Conservation (phyloP, 2,888 invertebrate genomes). For the Mactromeris polynyma region DNA sequence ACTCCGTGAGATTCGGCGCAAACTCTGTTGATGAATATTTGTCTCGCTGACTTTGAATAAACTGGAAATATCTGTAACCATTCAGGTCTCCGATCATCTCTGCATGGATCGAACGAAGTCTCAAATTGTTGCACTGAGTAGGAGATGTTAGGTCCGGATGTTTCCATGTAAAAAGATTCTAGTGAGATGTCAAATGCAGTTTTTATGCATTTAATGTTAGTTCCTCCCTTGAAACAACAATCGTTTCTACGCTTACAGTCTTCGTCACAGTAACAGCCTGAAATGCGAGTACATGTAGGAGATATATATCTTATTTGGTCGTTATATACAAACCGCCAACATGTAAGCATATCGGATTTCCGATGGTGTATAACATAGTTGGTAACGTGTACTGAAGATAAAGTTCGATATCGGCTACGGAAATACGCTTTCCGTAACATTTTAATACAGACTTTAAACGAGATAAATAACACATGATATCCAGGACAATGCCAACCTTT, state of each 20-base stretch:
- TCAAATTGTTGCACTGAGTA: neutral
- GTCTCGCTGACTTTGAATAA: neutral
- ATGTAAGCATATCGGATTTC: neutral
- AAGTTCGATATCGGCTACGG: too few species aligned
- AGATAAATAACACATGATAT: too few species aligned
- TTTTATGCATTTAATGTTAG: neutral
- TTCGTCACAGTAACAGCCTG: neutral
- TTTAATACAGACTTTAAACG: too few species aligned
- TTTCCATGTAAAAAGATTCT: neutral
- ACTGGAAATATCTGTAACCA: neutral
- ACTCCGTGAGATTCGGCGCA: neutral
- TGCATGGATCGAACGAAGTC: neutral
- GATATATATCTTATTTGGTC: neutral
- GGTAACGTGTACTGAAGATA: too few species aligned
- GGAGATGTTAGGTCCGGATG: neutral
- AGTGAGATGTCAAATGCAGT: neutral
- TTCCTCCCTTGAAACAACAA: neutral
- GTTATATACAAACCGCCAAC: neutral
- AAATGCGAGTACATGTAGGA: neutral
- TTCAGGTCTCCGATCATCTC: neutral
- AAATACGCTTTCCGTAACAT: too few species aligned
- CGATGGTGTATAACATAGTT: too few species aligned
- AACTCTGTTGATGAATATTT: neutral
- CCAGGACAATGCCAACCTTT: too few species aligned
- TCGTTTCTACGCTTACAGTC: neutral